Evolutionary conservation across 30 jellyfish, hydroid and myxozoan species (phyloP).

Genomic region (Cassiopea andromeda): DNA sequence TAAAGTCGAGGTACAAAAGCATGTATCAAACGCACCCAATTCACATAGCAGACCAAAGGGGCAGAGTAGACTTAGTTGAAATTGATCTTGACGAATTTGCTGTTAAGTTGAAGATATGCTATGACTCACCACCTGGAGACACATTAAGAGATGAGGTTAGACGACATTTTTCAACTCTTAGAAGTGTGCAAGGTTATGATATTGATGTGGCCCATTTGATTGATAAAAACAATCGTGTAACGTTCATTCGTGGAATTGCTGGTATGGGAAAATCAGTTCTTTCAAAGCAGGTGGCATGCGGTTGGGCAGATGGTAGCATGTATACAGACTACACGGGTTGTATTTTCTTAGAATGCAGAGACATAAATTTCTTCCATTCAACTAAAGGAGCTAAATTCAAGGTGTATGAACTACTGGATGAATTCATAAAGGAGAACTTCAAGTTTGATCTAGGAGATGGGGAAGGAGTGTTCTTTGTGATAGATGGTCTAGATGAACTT

Average conservation of each 20-base stretch:
- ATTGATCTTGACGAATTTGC: neutral
- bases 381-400: neutral
- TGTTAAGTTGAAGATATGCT: neutral
- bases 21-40: neutral
- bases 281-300: neutral
- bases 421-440: neutral
- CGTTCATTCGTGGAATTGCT: neutral
- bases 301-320: neutral
- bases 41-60: neutral
- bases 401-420: neutral
- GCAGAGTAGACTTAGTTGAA: neutral
- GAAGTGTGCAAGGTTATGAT: neutral
- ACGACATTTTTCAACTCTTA: neutral
- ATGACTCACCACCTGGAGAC: neutral
- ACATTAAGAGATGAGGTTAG: neutral
- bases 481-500: neutral
- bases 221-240: neutral
- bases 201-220: neutral
- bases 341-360: neutral
- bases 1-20: neutral
- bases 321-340: neutral
- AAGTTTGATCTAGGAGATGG: neutral
- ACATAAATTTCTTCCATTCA: neutral
- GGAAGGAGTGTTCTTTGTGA: neutral
- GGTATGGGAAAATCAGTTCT: neutral